Base-by-base conservation (phyloP, 2,888 invertebrate genomes). In the Agrochola lychnidis region DNA sequence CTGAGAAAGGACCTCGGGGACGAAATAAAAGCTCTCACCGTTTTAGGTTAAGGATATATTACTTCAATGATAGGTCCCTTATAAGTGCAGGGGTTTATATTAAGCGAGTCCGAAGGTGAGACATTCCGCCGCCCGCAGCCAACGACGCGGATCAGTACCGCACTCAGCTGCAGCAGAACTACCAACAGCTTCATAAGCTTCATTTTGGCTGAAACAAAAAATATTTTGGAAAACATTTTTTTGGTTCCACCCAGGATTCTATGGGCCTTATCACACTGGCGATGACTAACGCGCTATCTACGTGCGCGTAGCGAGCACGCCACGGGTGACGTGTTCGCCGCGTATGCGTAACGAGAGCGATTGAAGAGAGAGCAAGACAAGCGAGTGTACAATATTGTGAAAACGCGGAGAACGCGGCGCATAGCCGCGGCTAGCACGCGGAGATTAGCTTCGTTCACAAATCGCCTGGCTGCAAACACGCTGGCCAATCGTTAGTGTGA, bases 51-150 rank as follows among this genome's bases (percentile, higher is more conserved):
- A 4, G 92, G 93, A 74, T 89, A 90, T 5, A 92, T 70, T 61
- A 94, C 87, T 88, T 93, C 90, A 73, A 94, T 91, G 62, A 89
- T 88, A 4, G 94, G 93, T 19, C 92, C 92, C n/a, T 83, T 90
- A 70, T 94, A 94, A 0, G 89, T 92, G 88, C 94, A 94, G 7
- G 93, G 93, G n/a, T 76, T 36, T 45, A 77, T 77, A 45, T 76
- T 22, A 91, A 83, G 73, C 90, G 92, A 87, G 2, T 85, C 77
- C 0, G 90, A 90, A 5, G 12, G 30, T 7, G 36, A 16, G 51
- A 63, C 12, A 40, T 22, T 30, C 22, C 82, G 78, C 12, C 76
- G 78, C 36, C 36, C 71, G 77, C 90, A 90, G 14, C 85, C 81
- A 0, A 57, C 22, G 0, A 86, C 70, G 9, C 76, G 70, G n/a